These are phyloP conservation scores for Florisuga fusca DNA, from an alignment of 2,797 vertebrate genomes.

Conservation along the genomic window DNA sequence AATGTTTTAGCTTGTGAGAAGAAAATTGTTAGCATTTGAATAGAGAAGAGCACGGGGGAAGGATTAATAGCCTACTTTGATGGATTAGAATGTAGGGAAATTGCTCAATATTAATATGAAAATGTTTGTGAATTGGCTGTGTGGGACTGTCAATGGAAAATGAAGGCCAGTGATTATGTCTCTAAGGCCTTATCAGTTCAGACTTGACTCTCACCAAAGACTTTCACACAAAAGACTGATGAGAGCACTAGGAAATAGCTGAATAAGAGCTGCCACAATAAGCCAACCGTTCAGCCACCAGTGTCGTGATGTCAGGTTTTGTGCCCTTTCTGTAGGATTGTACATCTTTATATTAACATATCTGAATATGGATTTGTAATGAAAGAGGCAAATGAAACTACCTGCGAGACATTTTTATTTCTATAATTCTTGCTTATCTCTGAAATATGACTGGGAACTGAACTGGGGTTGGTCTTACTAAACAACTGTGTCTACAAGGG, in stretches of 20 bases:
- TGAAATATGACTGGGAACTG: slow-evolving; percentile 38
- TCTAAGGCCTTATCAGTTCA: slow-evolving; percentile 83
- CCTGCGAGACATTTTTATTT: slow-evolving; percentile 36
- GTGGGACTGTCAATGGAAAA: slow-evolving; percentile 81
- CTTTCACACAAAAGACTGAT: slow-evolving; percentile 86
- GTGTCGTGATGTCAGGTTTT: slow-evolving; percentile 67
- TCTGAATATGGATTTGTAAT: slow-evolving; percentile 87
- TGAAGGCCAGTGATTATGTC: slow-evolving; percentile 82
- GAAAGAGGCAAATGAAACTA: slow-evolving; percentile 63
- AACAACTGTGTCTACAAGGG: background rate
- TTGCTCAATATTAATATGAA: slow-evolving; percentile 99
- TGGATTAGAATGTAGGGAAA: slow-evolving; percentile 99
- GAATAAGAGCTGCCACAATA: slow-evolving; percentile 74
- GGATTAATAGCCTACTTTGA: slow-evolving; percentile 98
- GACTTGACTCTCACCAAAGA: slow-evolving; percentile 82
- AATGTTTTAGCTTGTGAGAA: slow-evolving; percentile 92
- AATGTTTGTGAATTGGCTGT: slow-evolving; percentile 90
- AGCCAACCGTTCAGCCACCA: slow-evolving; percentile 46
- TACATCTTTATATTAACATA: slow-evolving; percentile 90
- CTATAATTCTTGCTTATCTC: slow-evolving; percentile 45
- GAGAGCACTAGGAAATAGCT: slow-evolving; percentile 83
- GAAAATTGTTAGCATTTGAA: slow-evolving; percentile 94
- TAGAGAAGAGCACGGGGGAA: slow-evolving; percentile 79
- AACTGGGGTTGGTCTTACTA: background rate
- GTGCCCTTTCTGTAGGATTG: slow-evolving; percentile 88